phyloP scores from a whole-genome alignment of 2,113 vertebrate genomes.

The Glaucidium brasilianum region DNA sequence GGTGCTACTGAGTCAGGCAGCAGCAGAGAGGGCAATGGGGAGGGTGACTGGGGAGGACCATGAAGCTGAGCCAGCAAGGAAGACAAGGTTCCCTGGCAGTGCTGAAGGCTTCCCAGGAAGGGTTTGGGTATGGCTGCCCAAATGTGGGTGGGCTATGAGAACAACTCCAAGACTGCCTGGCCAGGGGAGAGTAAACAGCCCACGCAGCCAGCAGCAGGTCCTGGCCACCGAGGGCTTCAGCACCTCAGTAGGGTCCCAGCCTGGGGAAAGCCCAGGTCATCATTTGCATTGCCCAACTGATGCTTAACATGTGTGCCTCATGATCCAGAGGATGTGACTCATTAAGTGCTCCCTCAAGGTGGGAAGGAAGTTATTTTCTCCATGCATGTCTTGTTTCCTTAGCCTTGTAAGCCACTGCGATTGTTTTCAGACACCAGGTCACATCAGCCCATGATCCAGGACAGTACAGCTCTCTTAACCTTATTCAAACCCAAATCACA shows the following conservation, averaged over 20 bases:
- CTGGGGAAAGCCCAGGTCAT: background rate
- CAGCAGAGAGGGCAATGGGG: background rate
- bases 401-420: background rate
- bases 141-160: background rate
- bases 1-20: rapidly evolving
- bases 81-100: background rate
- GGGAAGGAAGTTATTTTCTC: background rate
- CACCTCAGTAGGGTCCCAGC: rapidly evolving
- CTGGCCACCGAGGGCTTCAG: background rate
- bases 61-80: background rate
- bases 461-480: background rate
- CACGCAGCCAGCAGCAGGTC: background rate
- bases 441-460: background rate
- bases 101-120: background rate
- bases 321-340: rapidly evolving
- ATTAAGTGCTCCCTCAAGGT: background rate
- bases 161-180: background rate
- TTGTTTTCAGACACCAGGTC: background rate
- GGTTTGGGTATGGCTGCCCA: too few species aligned
- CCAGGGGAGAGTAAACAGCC: background rate
- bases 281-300: background rate
- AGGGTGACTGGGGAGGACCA: background rate
- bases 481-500: background rate
- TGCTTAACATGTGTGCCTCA: background rate
- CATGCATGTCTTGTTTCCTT: rapidly evolving